Evolutionary conservation across 1,140 invertebrate species (phyloP).

Genomic region (Hermetia illucens): DNA sequence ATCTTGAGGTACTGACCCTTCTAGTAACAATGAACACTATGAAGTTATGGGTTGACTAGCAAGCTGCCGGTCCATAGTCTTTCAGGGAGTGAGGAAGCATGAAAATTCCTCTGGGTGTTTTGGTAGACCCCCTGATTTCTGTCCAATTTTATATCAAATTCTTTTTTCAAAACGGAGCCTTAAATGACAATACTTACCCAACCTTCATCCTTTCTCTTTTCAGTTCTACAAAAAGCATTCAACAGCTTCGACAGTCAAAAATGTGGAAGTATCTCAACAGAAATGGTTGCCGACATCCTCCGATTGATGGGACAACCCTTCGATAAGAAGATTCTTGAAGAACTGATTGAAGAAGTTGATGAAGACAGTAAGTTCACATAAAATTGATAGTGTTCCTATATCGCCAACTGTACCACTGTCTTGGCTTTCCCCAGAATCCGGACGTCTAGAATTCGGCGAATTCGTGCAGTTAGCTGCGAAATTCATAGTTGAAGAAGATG

Average conservation of each 20-base stretch:
- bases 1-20: too few relatives aligned
- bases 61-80: too few relatives aligned
- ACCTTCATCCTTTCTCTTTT: too few relatives aligned
- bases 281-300: slow-evolving; percentile 88
- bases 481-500: slow-evolving; percentile 90
- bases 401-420: neutral
- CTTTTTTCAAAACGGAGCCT: too few relatives aligned
- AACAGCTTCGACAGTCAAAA: slow-evolving; percentile 93
- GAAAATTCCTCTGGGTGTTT: too few relatives aligned
- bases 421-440: slow-evolving; percentile 52
- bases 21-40: too few relatives aligned
- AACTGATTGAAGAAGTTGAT: slow-evolving; percentile 91
- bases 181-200: too few relatives aligned
- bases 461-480: slow-evolving; percentile 86
- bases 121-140: too few relatives aligned
- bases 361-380: slow-evolving; percentile 67
- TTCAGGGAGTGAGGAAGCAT: too few relatives aligned
- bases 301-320: slow-evolving; percentile 92
- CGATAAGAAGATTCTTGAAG: slow-evolving; percentile 87
- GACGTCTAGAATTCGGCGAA: slow-evolving; percentile 87
- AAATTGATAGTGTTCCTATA: slow-evolving; percentile 2
- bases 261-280: slow-evolving; percentile 83
- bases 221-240: slow-evolving; percentile 86
- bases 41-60: too few relatives aligned
- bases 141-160: too few relatives aligned